Evolutionary conservation across 2,888 invertebrate genomes (phyloP), one percentile per base, ranked within the genome.

Genomic region (Trachelus tabidus): DNA sequence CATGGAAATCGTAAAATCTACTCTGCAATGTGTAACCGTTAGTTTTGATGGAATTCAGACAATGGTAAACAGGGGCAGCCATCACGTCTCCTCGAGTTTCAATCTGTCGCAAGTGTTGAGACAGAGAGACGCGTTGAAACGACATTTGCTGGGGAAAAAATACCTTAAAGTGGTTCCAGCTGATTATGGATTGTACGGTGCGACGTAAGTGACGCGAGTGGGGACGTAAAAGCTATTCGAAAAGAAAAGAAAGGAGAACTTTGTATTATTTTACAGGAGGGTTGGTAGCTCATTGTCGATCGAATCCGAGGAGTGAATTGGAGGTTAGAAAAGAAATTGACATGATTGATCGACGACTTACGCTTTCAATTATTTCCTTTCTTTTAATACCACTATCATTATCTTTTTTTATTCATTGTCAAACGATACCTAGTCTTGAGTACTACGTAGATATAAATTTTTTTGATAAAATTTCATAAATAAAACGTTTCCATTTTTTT

Each of bases 401-500:
- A 35, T 12, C 15, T 37, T 40, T 40, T 40, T 40, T 9, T 40
- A n/a, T 40, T 40, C 40, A 1, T 23, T 23, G 4, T 23, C 40
- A 40, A 40, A 40, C 40, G 15, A 15, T 23, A 23, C 23, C 6
- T 9, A 6, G 6, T 40, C 4, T 1, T 4, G 6, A 23, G 40
- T 40, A 40, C 23, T 40, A 9, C 23, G 15, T 40, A 9, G 6
- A 23, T 9, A 2, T 9, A 9, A 23, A 2, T 56, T 56, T 15
- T 56, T 56, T 56, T 15, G 0, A 1, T 23, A 2, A 23, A 56
- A 56, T 23, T 15, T 56, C 9, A 2, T 56, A 0, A 56, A 6
- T 23, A 23, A 9, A 23, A 56, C 9, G 1, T 56, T 71, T 30
- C 15, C 12, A 12, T 68, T 30, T 76, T 33, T 89, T 80, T 89